Conservation (phyloP, 2,113 vertebrate species). For the Lamprotornis superbus region DNA sequence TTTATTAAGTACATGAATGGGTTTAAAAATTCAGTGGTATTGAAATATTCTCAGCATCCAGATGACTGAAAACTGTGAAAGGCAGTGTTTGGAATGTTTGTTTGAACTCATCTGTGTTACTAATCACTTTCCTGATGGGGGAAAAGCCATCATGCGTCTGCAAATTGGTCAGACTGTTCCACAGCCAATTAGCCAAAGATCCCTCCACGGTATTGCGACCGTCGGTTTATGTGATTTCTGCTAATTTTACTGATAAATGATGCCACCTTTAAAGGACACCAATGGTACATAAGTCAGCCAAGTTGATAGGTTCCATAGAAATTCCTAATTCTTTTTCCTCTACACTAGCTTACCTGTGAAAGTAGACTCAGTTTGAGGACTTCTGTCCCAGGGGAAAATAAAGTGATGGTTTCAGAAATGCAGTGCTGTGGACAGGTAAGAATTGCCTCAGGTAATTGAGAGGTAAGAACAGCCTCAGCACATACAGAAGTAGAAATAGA, state of each 20-base stretch:
- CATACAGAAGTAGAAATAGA: neutral
- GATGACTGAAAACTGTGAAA: neutral
- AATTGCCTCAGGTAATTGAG: neutral
- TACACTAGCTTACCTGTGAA: neutral
- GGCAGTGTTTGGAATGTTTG: neutral
- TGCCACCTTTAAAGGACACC: neutral
- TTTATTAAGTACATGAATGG: neutral
- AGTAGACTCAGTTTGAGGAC: neutral
- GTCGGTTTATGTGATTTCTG: neutral
- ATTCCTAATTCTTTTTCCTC: neutral
- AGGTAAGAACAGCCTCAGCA: neutral
- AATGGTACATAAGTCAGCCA: accelerated
- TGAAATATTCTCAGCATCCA: neutral
- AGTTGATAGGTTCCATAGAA: neutral
- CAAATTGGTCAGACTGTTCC: neutral
- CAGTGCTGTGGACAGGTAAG: neutral
- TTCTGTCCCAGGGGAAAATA: neutral
- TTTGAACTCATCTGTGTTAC: neutral
- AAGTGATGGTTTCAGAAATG: neutral
- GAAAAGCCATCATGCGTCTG: neutral
- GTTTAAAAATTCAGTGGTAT: neutral
- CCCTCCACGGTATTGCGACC: neutral
- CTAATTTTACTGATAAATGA: neutral
- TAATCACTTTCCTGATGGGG: neutral
- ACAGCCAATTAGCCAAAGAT: neutral